Conservation (phyloP, 2,797 vertebrate species). For the Vireo griseus region DNA sequence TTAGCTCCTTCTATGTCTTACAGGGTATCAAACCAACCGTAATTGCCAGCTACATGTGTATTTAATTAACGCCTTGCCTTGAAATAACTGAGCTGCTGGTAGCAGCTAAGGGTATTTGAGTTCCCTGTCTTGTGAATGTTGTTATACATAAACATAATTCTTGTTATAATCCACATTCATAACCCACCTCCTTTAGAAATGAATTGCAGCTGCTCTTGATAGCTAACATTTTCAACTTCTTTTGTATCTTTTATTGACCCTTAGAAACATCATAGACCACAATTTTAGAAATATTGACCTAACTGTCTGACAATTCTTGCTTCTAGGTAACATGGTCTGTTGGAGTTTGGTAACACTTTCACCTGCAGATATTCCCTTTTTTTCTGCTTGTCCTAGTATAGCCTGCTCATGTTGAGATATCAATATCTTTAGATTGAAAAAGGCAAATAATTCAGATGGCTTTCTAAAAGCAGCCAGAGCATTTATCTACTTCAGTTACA, state of each 20-base stretch:
- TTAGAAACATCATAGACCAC: not conserved
- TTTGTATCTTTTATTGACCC: not conserved
- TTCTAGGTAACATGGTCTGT: not conserved
- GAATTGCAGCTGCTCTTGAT: not conserved
- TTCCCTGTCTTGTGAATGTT: accelerated
- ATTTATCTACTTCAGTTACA: not conserved
- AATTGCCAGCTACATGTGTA: not conserved
- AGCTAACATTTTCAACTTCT: not conserved
- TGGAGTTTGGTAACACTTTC: not conserved
- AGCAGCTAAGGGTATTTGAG: not conserved
- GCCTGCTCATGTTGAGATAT: not conserved
- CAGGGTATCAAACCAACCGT: not conserved
- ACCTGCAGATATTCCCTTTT: not conserved
- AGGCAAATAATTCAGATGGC: not conserved
- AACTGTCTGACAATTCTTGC: not conserved
- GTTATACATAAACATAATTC: not conserved
- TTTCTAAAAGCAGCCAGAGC: not conserved
- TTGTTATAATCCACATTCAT: not conserved
- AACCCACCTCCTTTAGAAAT: not conserved
- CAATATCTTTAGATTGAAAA: conserved; percentile 11
- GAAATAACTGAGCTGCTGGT: not conserved
- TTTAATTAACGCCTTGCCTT: not conserved
- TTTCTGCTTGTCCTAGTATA: not conserved
- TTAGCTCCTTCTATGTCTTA: not conserved
- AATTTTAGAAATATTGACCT: not conserved